Evolutionary conservation across 2,797 vertebrate genomes (phyloP).

Genomic region (Molothrus ater): DNA sequence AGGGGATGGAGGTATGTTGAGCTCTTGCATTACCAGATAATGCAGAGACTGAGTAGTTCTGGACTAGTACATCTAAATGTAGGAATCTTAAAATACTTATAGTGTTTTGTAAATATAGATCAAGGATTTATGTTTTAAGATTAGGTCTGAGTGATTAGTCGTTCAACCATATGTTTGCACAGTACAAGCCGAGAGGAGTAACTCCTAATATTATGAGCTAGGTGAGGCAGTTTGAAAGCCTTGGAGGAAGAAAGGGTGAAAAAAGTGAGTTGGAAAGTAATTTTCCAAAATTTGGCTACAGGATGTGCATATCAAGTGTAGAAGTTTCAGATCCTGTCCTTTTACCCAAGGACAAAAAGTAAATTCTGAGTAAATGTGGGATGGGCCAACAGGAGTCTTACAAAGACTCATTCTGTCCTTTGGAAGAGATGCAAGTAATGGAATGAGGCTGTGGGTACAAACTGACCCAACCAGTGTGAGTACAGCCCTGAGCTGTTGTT

Average conservation of each 20-base stretch:
- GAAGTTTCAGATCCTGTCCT: background rate
- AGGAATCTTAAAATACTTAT: background rate
- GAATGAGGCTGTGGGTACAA: background rate
- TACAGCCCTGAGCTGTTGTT: background rate
- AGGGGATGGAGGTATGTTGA: background rate
- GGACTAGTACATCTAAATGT: background rate
- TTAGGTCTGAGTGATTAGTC: background rate
- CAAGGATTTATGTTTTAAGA: background rate
- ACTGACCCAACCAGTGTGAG: background rate
- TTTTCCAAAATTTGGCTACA: background rate
- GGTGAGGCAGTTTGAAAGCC: background rate
- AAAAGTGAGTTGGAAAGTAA: background rate
- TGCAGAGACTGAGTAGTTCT: background rate
- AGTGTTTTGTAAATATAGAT: background rate
- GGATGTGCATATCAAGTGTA: background rate
- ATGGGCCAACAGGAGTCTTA: background rate
- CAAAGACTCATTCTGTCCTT: background rate
- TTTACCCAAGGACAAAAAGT: background rate
- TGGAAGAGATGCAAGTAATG: background rate
- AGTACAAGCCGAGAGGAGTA: background rate
- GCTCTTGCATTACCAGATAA: background rate
- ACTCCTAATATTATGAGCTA: background rate
- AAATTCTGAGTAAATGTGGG: background rate
- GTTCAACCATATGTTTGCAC: fast-evolving
- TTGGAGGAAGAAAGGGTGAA: background rate